Percentiles rank a stretch among this genome's conserved stretches.
These are phyloP conservation scores for Siderastrea radians DNA, from an alignment of 92 coral and sea anemone genomes.

Conservation along the genomic window DNA sequence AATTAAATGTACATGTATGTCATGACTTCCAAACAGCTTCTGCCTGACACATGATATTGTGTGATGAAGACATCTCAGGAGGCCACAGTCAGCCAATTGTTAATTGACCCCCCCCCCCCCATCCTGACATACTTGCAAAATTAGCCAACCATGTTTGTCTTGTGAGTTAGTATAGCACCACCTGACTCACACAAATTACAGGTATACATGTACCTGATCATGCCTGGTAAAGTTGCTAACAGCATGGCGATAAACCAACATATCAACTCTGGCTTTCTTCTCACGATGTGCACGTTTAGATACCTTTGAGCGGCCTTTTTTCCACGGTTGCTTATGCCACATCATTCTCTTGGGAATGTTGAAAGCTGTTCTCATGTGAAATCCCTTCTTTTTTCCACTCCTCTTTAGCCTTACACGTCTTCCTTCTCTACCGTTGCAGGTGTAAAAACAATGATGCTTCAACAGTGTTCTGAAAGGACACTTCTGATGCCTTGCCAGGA, in stretches of 20 bases:
- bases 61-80: no score
- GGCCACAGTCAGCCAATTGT: no score
- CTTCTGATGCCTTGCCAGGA: slow-evolving; percentile 67
- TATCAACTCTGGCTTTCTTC: not conserved
- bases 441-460: slow-evolving; percentile 66
- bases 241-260: slow-evolving; percentile 22
- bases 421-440: not conserved
- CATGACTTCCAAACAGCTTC: no score
- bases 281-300: not conserved
- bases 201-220: not conserved
- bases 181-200: no score
- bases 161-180: no score
- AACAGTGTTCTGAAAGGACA: slow-evolving; percentile 70
- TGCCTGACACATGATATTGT: no score
- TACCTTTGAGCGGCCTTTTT: not conserved
- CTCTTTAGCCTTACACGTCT: not conserved
- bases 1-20: no score
- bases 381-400: slow-evolving; percentile 9
- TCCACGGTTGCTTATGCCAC: not conserved
- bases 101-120: no score
- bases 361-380: not conserved
- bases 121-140: no score
- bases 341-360: not conserved
- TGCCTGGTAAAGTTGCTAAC: slow-evolving; percentile 28
- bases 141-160: no score